phyloP scores from a whole-genome alignment of 2,888 invertebrate genomes.

The Lepas anatifera region DNA sequence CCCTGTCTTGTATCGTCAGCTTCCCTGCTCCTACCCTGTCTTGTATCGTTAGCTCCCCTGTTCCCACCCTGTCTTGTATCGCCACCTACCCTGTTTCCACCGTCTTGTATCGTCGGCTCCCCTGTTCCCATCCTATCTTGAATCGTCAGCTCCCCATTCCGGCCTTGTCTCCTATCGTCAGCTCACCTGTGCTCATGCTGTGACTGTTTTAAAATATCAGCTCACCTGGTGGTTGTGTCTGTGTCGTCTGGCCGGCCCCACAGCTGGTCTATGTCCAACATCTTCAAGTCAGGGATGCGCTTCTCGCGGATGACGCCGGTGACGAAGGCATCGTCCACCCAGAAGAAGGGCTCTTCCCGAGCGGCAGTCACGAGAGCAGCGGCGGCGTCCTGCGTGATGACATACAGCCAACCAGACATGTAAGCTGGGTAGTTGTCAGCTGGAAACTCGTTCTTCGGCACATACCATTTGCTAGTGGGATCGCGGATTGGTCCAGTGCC shows the following conservation, averaged over 20 bases:
- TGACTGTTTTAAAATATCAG: too few species aligned
- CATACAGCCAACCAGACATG: conserved; percentile 71
- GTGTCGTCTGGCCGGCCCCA: background rate
- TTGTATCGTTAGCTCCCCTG: too few species aligned
- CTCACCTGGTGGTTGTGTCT: background rate
- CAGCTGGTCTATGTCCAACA: background rate
- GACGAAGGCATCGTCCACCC: conserved; percentile 81
- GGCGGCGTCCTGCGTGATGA: conserved; percentile 54
- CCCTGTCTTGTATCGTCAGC: too few species aligned
- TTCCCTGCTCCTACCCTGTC: too few species aligned
- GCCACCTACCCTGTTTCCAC: too few species aligned
- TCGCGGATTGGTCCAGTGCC: background rate
- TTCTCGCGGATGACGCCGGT: conserved; percentile 31
- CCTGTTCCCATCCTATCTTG: too few species aligned
- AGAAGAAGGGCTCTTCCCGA: conserved; percentile 49
- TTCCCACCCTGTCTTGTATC: too few species aligned
- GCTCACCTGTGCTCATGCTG: too few species aligned
- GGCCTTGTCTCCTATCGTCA: too few species aligned
- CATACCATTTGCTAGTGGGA: conserved; percentile 62
- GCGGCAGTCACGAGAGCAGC: conserved; percentile 40
- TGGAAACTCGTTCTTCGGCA: conserved; percentile 51
- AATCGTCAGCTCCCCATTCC: too few species aligned
- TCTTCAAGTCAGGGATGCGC: background rate
- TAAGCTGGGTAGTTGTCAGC: conserved; percentile 53
- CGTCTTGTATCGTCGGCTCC: too few species aligned